Percentiles rank a stretch among this genome's conserved stretches.
phyloP scores from a whole-genome alignment of 2,888 invertebrate species.

The Dexiosoma caninum region DNA sequence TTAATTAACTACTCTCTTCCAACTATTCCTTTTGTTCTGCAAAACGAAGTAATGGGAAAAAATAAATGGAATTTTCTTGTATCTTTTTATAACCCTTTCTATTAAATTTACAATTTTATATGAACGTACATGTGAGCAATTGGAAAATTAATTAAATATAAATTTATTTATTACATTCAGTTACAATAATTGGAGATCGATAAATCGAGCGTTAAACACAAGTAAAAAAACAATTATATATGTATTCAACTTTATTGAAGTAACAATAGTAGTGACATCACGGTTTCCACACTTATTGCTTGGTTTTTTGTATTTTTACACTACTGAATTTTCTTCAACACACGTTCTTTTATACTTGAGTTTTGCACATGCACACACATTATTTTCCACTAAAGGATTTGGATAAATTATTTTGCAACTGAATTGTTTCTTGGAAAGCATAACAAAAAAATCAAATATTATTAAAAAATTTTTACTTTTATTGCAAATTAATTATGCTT shows the following conservation, averaged over 20 bases:
- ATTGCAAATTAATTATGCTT: conserved; percentile 30
- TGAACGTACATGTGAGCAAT: conserved; percentile 15
- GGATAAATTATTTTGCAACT: not conserved
- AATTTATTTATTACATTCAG: conserved; percentile 36
- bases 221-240: conserved; percentile 42
- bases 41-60: conserved; percentile 49
- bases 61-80: conserved; percentile 34
- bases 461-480: conserved; percentile 13
- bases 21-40: conserved; percentile 51
- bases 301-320: conserved; percentile 25
- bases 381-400: not conserved
- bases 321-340: conserved; percentile 45
- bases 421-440: conserved; percentile 14
- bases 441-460: conserved; percentile 34
- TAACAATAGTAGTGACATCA: conserved; percentile 65
- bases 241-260: conserved; percentile 32
- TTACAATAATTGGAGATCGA: not conserved
- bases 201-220: conserved; percentile 10
- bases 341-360: conserved; percentile 47
- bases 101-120: conserved; percentile 25
- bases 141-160: conserved; percentile 31
- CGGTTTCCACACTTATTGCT: conserved; percentile 46
- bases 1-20: conserved; percentile 59
- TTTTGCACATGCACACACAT: conserved; percentile 30
- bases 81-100: conserved; percentile 32